A percentile compares a stretch with the other conserved stretches of the same genome.
Conservation (phyloP, 2,113 vertebrate genomes). For the Nibea coibor region DNA sequence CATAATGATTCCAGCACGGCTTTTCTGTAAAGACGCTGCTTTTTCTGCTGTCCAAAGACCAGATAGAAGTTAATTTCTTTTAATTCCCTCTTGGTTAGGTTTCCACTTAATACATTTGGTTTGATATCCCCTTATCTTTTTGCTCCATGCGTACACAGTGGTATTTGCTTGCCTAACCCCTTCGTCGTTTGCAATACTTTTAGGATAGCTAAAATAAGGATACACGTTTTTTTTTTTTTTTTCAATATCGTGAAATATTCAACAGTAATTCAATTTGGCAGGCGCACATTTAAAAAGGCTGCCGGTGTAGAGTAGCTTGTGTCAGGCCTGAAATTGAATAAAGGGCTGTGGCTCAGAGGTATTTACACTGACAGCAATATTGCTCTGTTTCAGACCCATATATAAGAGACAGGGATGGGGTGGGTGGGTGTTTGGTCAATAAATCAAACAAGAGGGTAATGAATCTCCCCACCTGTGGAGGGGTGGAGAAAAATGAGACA, state of each 20-base stretch:
- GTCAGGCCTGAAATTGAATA: constrained; percentile 60
- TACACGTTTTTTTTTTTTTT: constrained; percentile 7
- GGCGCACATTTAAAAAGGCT: constrained; percentile 63
- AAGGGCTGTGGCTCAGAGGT: constrained; percentile 45
- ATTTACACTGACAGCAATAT: constrained; percentile 67
- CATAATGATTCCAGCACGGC: constrained; percentile 9
- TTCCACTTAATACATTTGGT: constrained; percentile 28
- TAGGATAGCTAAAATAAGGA: constrained; percentile 26
- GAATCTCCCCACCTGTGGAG: constrained; percentile 53
- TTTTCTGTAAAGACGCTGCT: constrained; percentile 7
- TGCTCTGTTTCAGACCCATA: constrained; percentile 51
- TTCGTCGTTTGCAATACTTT: constrained; percentile 23
- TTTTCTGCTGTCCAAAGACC: constrained; percentile 13
- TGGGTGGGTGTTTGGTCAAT: constrained; percentile 21
- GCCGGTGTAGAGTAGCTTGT: constrained; percentile 28
- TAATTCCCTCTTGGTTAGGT: constrained; percentile 15
- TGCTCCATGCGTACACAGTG: constrained; percentile 3
- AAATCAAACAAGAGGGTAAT: constrained; percentile 60
- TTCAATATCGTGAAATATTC: constrained; percentile 38
- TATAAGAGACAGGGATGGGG: constrained; percentile 32
- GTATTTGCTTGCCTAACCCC: constrained; percentile 9
- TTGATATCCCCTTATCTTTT: constrained; percentile 42
- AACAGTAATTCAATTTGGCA: constrained; percentile 55
- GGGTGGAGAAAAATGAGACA: constrained; percentile 42
- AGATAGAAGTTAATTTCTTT: constrained; percentile 31